Conservation (phyloP, 2,113 vertebrate genomes). For the Syrrhaptes paradoxus region DNA sequence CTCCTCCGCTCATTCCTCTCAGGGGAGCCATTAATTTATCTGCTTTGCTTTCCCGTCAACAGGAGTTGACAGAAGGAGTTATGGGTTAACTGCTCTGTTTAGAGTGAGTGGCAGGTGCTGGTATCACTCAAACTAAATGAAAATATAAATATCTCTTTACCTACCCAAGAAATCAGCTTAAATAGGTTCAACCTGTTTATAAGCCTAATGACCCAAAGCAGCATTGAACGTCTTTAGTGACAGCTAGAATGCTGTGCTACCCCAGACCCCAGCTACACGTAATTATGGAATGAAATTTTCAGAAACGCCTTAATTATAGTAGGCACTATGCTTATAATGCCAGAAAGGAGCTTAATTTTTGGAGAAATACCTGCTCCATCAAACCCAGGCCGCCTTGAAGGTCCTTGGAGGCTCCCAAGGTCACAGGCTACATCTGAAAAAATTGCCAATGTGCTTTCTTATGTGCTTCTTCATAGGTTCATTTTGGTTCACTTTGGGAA, state of each 20-base stretch:
- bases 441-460: neutral
- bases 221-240: neutral
- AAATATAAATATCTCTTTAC: conserved; percentile 59
- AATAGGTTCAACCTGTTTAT: conserved; percentile 30
- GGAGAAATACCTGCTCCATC: neutral
- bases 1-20: neutral
- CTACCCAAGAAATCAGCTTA: conserved; percentile 19
- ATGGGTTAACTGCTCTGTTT: conserved; percentile 62
- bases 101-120: conserved; percentile 56
- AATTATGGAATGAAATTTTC: neutral
- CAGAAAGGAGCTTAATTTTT: neutral
- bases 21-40: conserved; percentile 65
- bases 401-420: neutral
- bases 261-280: neutral
- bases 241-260: neutral
- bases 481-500: neutral
- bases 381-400: neutral
- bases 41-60: conserved; percentile 52
- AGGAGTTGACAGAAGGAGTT: conserved; percentile 48
- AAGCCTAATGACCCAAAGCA: neutral
- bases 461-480: neutral
- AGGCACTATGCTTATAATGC: neutral
- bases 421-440: neutral
- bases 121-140: conserved; percentile 58
- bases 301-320: neutral